Conservation (phyloP, 2,888 invertebrate genomes). For the Cylindroiulus punctatus region DNA sequence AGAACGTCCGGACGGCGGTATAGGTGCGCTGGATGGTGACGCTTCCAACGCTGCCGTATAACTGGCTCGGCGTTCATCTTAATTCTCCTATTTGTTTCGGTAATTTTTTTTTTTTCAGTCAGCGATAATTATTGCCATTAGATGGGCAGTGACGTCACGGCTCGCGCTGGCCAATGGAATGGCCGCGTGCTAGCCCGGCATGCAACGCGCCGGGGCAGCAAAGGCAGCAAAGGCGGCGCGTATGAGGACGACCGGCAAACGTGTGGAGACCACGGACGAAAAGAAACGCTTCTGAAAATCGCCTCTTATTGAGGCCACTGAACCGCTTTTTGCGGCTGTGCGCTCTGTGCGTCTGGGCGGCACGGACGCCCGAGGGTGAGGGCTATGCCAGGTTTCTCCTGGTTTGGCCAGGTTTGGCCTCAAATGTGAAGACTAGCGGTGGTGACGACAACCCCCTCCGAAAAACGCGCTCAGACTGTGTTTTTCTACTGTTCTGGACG, state of each 20-base stretch:
- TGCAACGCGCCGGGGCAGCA: neutral
- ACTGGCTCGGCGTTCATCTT: neutral
- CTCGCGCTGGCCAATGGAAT: neutral
- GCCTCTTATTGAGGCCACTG: neutral
- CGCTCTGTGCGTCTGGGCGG: no score
- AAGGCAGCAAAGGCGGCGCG: neutral
- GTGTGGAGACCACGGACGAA: neutral
- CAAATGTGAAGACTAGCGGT: no score
- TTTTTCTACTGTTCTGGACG: no score
- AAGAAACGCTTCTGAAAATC: no score
- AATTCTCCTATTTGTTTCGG: neutral
- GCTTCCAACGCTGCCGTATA: neutral
- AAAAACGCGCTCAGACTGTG: no score
- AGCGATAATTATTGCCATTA: neutral
- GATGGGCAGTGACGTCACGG: neutral
- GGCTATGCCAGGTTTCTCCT: no score
- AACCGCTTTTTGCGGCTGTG: neutral
- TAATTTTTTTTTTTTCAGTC: neutral
- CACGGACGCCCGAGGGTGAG: no score
- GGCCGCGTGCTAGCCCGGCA: neutral
- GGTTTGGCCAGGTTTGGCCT: no score
- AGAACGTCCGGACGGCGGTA: neutral
- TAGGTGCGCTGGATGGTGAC: neutral
- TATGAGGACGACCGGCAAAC: neutral
- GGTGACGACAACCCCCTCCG: no score